Percentiles rank a stretch among this genome's conserved stretches.
phyloP scores from a whole-genome alignment of 2,797 vertebrate species.

The Falco columbarius region DNA sequence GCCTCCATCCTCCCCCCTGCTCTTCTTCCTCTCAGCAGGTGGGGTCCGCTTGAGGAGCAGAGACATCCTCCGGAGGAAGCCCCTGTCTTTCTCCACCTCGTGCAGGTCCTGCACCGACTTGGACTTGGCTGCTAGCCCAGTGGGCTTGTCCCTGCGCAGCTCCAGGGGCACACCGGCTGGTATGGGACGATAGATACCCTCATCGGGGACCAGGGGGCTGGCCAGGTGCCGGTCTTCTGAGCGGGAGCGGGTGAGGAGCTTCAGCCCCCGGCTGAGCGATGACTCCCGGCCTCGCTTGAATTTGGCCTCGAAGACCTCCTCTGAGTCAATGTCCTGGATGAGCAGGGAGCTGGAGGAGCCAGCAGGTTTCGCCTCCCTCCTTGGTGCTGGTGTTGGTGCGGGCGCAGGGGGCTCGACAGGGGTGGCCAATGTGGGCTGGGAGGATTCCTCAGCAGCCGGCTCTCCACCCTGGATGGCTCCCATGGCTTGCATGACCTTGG shows the following conservation, averaged over 20 bases:
- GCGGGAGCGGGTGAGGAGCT: conserved; percentile 88
- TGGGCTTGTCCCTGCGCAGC: conserved; percentile 73
- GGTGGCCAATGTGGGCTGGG: neutral
- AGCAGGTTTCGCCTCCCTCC: neutral
- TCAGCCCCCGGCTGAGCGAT: conserved; percentile 88
- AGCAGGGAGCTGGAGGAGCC: conserved; percentile 64
- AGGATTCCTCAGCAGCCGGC: neutral
- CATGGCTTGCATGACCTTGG: conserved; percentile 93
- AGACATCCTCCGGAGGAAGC: conserved; percentile 89
- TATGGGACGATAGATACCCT: conserved; percentile 92
- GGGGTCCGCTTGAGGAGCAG: conserved; percentile 86
- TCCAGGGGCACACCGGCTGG: conserved; percentile 90
- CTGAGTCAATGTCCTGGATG: conserved; percentile 90
- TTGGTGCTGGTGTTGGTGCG: neutral
- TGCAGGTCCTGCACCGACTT: conserved; percentile 93
- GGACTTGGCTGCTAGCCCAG: conserved; percentile 86
- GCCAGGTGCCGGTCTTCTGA: conserved; percentile 86
- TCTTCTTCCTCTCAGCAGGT: conserved; percentile 84
- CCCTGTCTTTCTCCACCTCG: conserved; percentile 86
- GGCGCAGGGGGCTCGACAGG: fast-evolving
- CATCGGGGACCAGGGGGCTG: conserved; percentile 71
- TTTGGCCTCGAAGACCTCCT: conserved; percentile 93
- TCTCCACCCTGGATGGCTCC: conserved; percentile 67
- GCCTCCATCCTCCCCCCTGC: conserved; percentile 73
- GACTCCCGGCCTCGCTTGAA: conserved; percentile 92